Evolutionary conservation across 2,113 vertebrate species (phyloP).

Genomic region (Camelus bactrianus): DNA sequence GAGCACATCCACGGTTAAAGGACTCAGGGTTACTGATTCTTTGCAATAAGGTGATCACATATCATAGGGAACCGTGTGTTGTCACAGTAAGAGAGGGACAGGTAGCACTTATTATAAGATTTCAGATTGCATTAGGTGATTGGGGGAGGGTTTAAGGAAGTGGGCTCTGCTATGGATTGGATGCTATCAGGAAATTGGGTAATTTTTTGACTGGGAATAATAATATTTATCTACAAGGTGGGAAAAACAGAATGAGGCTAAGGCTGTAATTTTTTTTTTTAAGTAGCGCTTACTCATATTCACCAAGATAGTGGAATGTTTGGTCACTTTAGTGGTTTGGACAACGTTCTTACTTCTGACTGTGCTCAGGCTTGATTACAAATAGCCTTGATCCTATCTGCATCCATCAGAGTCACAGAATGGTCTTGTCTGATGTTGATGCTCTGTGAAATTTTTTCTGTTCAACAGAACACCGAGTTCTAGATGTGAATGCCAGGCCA

Average conservation of each 20-base stretch:
- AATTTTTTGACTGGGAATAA: background rate
- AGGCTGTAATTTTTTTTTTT: background rate
- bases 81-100: background rate
- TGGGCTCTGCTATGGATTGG: background rate
- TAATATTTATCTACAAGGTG: background rate
- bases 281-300: background rate
- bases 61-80: background rate
- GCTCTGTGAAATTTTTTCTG: background rate
- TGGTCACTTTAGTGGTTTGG: background rate
- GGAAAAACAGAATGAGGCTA: background rate
- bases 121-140: background rate
- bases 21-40: background rate
- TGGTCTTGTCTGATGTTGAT: background rate
- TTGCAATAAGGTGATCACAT: background rate
- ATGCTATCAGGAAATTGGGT: background rate
- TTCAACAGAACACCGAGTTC: background rate
- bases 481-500: too few species aligned
- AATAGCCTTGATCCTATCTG: background rate
- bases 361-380: background rate
- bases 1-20: background rate
- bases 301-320: background rate
- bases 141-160: background rate
- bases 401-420: background rate
- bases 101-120: background rate
- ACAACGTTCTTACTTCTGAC: background rate